phyloP scores from a whole-genome alignment of 2,888 invertebrate species.

The Sminthurides aquaticus region DNA sequence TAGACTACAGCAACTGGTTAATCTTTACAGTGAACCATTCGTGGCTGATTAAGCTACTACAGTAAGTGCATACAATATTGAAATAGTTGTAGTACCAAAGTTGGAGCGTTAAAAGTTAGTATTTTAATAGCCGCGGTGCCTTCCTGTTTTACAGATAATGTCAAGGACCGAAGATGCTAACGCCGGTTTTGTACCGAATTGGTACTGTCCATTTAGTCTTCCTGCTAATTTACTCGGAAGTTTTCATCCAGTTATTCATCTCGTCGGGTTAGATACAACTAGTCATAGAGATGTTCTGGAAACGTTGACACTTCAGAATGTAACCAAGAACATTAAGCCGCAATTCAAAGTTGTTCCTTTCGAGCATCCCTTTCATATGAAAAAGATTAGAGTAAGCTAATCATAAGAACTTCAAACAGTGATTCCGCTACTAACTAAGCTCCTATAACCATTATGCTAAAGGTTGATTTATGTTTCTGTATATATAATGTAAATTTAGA shows the following conservation, averaged over 20 bases:
- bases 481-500: conserved; percentile 17
- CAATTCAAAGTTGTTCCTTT: conserved; percentile 70
- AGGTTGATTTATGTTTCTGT: not conserved
- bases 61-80: too few relatives aligned
- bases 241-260: conserved; percentile 76
- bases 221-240: conserved; percentile 76
- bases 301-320: conserved; percentile 73
- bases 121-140: too few relatives aligned
- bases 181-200: conserved; percentile 21
- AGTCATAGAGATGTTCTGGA: conserved; percentile 91
- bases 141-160: too few relatives aligned
- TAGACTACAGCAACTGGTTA: too few relatives aligned
- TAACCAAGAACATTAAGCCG: conserved; percentile 70
- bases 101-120: too few relatives aligned
- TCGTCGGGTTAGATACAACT: conserved; percentile 77
- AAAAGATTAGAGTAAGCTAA: conserved; percentile 59
- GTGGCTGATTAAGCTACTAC: too few relatives aligned
- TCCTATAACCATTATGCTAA: not conserved
- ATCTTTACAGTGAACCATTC: too few relatives aligned
- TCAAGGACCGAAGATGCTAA: too few relatives aligned
- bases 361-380: conserved; percentile 78
- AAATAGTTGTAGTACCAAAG: too few relatives aligned
- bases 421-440: not conserved
- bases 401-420: not conserved
- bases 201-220: conserved; percentile 49